Conservation (phyloP, 2,113 vertebrate genomes). For the Ictidomys tridecemlineatus region DNA sequence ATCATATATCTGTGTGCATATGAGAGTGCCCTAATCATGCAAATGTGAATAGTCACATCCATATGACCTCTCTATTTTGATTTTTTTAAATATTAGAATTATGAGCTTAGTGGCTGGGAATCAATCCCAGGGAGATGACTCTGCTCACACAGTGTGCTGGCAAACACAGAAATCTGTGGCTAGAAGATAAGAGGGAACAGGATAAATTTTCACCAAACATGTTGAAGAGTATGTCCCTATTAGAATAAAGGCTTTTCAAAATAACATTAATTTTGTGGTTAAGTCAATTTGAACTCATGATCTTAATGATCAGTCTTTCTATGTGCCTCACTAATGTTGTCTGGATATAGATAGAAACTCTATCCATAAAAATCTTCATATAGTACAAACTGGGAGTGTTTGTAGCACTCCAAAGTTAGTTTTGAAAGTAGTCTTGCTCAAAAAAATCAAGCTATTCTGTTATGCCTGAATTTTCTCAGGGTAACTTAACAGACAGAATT, state of each 20-base stretch:
- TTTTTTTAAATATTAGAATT: conserved; percentile 21
- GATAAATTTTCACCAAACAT: background rate
- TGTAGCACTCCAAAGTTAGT: background rate
- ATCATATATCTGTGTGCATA: background rate
- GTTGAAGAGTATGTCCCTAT: background rate
- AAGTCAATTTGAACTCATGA: background rate
- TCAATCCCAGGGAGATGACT: background rate
- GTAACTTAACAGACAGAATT: background rate
- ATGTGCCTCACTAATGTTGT: background rate
- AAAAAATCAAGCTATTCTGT: background rate
- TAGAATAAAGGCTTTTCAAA: background rate
- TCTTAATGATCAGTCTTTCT: background rate
- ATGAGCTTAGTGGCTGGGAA: background rate
- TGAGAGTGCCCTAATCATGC: background rate
- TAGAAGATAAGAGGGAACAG: background rate
- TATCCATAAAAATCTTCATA: background rate
- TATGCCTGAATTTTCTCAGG: background rate
- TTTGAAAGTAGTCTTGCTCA: background rate
- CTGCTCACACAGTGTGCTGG: background rate
- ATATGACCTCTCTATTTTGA: background rate
- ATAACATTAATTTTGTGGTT: background rate
- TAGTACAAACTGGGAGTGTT: background rate
- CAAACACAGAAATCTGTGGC: background rate
- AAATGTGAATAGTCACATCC: background rate
- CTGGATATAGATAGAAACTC: background rate